Evolutionary conservation across 2,888 invertebrate species (phyloP).

Genomic region (Hololepta plana): DNA sequence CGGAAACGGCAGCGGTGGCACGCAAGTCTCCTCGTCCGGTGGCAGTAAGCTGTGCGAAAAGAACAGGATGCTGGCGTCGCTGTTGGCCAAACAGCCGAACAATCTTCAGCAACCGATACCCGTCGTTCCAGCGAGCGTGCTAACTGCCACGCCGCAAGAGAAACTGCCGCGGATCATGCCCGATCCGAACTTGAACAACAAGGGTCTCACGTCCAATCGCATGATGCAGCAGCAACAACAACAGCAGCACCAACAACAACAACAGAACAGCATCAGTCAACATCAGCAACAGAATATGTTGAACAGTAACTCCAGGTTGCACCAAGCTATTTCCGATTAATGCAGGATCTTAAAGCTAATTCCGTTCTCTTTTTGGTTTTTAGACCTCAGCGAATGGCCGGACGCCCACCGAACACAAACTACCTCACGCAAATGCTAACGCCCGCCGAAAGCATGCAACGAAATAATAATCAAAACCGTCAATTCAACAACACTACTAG

Average conservation of each 20-base stretch:
- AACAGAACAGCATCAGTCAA: slow-evolving; percentile 8
- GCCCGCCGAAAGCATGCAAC: slow-evolving; percentile 20
- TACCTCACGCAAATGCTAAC: slow-evolving; percentile 24
- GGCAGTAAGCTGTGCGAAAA: slow-evolving; percentile 59
- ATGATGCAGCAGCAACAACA: slow-evolving; percentile 7
- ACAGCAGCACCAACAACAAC: slow-evolving; percentile 11
- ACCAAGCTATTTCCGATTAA: too few species aligned
- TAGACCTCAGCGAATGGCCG: slow-evolving; percentile 16
- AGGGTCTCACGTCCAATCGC: slow-evolving; percentile 11
- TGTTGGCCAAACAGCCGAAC: slow-evolving; percentile 59
- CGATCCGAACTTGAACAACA: slow-evolving; percentile 16
- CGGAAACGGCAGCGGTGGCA: too few species aligned
- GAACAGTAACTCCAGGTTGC: slow-evolving; percentile 11
- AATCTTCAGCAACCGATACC: slow-evolving; percentile 39
- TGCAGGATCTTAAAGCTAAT: too few species aligned
- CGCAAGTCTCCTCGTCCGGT: slow-evolving; percentile 23
- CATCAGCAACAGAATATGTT: slow-evolving; percentile 12
- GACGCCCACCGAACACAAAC: slow-evolving; percentile 19
- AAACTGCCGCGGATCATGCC: slow-evolving; percentile 34
- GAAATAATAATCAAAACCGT: slow-evolving; percentile 15
- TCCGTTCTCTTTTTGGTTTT: slow-evolving; percentile 3
- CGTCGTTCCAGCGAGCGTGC: slow-evolving; percentile 42
- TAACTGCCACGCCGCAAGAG: slow-evolving; percentile 54
- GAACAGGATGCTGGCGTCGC: slow-evolving; percentile 69
- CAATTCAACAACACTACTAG: slow-evolving; percentile 12